Conservation (phyloP, 2,888 invertebrate genomes). For the Laothoe populi region DNA sequence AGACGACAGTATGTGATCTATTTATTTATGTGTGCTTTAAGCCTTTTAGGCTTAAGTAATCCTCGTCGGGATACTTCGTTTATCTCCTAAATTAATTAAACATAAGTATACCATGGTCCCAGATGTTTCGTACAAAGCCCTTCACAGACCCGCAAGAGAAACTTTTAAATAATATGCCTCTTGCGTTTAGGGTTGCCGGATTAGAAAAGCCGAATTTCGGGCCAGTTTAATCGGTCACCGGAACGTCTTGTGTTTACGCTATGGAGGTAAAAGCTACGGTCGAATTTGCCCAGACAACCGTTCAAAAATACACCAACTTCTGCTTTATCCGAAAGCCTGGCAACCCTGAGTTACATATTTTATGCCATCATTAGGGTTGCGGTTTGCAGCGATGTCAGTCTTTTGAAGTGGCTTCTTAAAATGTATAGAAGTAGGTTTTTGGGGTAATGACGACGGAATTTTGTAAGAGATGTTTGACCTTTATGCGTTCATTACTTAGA, state of each 20-base stretch:
- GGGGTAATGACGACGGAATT: conserved; percentile 2
- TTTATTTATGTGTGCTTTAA: too few relatives aligned
- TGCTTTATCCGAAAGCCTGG: background rate
- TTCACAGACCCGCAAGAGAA: conserved; percentile 25
- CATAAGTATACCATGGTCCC: background rate
- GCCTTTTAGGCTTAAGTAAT: too few relatives aligned
- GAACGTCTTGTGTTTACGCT: too few relatives aligned
- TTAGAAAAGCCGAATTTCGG: background rate
- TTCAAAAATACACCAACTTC: background rate
- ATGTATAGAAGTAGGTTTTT: conserved; percentile 17
- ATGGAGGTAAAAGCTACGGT: too few relatives aligned
- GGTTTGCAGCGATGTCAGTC: background rate
- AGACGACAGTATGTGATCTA: too few relatives aligned
- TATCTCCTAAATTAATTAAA: conserved; percentile 1
- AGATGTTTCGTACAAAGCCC: conserved; percentile 24
- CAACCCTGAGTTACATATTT: conserved; percentile 5
- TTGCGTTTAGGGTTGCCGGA: background rate
- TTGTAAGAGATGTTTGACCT: background rate
- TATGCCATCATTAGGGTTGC: conserved; percentile 10
- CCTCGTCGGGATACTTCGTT: too few relatives aligned
- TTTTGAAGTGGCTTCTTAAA: background rate
- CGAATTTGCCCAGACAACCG: background rate
- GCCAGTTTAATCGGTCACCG: too few relatives aligned
- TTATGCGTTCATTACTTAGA: background rate
- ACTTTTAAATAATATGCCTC: conserved; percentile 37